Conservation (phyloP, 2,888 invertebrate species). For the Dysmachus trigonus region DNA sequence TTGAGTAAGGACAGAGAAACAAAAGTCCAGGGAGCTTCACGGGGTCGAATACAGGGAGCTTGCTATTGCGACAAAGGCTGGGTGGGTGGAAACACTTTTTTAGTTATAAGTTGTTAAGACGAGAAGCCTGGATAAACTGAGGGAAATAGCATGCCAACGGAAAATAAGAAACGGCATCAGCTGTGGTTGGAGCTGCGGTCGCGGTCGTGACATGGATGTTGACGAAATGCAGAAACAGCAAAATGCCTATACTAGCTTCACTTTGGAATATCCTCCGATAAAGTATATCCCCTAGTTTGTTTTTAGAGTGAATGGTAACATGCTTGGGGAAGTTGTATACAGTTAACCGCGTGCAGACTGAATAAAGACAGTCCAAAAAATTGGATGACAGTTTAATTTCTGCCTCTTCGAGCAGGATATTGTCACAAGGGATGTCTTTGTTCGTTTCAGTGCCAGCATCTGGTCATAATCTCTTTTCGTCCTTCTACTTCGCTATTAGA, state of each 20-base stretch:
- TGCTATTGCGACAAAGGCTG: neutral
- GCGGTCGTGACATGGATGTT: conserved; percentile 4
- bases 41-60: neutral
- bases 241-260: neutral
- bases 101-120: conserved; percentile 11
- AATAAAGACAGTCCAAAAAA: neutral
- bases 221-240: neutral
- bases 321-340: neutral
- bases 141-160: neutral
- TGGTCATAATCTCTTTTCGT: neutral
- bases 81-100: neutral
- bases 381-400: conserved; percentile 22
- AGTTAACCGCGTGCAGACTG: neutral
- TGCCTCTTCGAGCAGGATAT: neutral
- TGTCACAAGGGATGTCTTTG: neutral
- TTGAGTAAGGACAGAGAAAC: neutral
- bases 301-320: neutral
- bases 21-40: neutral
- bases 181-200: neutral
- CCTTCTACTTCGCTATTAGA: neutral
- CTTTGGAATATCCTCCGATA: neutral
- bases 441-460: neutral
- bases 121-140: neutral
- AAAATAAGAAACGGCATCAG: neutral
- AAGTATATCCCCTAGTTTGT: neutral